Percentiles rank a stretch among this genome's conserved stretches.
phyloP scores from a whole-genome alignment of 2,888 invertebrate genomes.

The Cephus nigrinus region DNA sequence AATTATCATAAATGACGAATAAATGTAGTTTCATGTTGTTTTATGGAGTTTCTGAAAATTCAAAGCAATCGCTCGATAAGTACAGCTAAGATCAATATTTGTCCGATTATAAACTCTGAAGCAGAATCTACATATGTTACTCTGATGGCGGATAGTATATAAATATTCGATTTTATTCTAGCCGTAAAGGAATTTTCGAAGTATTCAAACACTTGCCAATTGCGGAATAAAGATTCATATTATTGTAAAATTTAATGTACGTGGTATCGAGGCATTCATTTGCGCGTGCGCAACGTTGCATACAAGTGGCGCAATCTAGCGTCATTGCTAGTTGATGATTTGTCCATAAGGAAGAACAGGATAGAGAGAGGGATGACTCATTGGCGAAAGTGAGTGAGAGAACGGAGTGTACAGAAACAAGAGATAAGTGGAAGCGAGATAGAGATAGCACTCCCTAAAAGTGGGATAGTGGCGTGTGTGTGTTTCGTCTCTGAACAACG shows the following conservation, averaged over 20 bases:
- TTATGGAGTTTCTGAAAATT: no score
- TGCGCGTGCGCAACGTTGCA: neutral
- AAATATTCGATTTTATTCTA: no score
- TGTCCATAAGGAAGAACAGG: neutral
- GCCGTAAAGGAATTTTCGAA: neutral
- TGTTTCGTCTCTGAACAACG: conserved; percentile 18
- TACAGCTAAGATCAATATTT: no score
- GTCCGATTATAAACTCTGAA: no score
- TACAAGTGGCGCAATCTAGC: neutral
- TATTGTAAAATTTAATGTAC: neutral
- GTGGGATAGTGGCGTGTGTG: neutral
- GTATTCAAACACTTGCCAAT: neutral
- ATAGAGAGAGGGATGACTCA: neutral
- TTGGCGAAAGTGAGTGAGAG: neutral
- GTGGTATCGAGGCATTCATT: neutral
- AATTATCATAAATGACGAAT: no score
- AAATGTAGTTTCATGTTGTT: no score
- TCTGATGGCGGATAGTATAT: no score
- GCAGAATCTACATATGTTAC: no score
- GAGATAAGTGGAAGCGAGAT: neutral
- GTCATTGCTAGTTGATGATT: neutral
- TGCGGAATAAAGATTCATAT: neutral
- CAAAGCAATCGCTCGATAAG: no score
- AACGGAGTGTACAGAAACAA: neutral
- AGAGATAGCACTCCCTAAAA: neutral